Evolutionary conservation across 2,888 invertebrate genomes (phyloP), one percentile per base, ranked within the genome.

Genomic region (Ochlodes sylvanus): DNA sequence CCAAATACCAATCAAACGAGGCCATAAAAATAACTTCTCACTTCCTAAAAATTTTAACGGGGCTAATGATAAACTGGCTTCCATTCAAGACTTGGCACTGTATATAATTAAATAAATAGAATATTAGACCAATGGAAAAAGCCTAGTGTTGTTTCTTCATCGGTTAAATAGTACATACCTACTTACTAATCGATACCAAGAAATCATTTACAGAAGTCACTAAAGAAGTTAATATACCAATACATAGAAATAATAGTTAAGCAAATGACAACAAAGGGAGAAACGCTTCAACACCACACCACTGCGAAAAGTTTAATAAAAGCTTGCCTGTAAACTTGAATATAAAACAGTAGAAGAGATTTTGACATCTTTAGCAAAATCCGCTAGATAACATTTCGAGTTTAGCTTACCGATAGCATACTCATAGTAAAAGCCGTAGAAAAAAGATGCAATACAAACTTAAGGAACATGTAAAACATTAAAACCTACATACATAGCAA

Each of bases 121-220:
- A n/a, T n/a, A n/a, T n/a, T n/a, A 52, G 12, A 21, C 19, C 12
- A 65, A 21, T 27, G 47, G 50, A 58, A 6, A 54, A 38, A 21
- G 17, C 19, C 34, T 17, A 55, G 52, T 44, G 56, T 75, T 76
- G 76, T 76, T 72, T 76, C 76, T 76, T 76, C 76, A 76, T 76
- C 71, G 72, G 76, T 76, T 72, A 44, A n/a, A 21, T 71, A 65
- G 52, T 32, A 68, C 56, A 65, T 57, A 67, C 41, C 60, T 64
- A 68, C 21, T 66, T 64, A 69, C 42, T 61, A 47, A 60, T 71
- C 54, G 55, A 66, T 66, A 55, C 44, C 67, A 64, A 68, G 42
- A 63, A 42, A 27, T 66, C 67, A 57, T 57, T 67, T 17, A 47
- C 56, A 68, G 69, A 69, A 71, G 12, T 32, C 32, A 60, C 66